Base-by-base conservation (phyloP, 1,140 invertebrate species). In the Acyrthosiphon pisum region DNA sequence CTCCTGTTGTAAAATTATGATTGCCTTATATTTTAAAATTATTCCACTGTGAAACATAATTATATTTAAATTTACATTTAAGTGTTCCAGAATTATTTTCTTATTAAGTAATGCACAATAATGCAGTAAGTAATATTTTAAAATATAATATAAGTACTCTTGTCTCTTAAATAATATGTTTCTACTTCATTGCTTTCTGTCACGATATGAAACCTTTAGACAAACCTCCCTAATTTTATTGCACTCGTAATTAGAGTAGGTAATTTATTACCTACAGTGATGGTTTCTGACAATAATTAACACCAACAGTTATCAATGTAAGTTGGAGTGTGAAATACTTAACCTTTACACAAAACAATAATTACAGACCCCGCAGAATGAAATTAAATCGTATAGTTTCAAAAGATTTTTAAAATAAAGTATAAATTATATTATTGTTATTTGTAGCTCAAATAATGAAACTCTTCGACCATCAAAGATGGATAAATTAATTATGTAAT, bases 171-270 rank as follows among this genome's bases (percentile, higher is more conserved):
- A 90, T 56, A 90, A 90, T 44, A 30, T 37, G 37, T 60, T 56
- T 90, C 88, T 60, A 90, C 88, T 60, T 30, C 53, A 90, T 41
- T 60, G 53, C 50, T 60, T 41, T 30, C 88, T 41, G 88, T 89
- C 87, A 53, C 20, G n/a, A 53, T 35, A 89, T 50, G 48, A 44
- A 50, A 23, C 46, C 87, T 53, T 88, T 88, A n/a, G 23, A 53
- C 48, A 7, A 30, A 60, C 26, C 53, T 18, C 56, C 30, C 30
- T 60, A 41, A 90, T 90, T 60, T 44, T 90, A 90, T 60, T 41
- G 8, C 50, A 30, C 88, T 90, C 23, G 37, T 90, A 56, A 90
- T 90, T 60, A 41, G 48, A 89, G 87, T 35, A 53, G 37, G 35
- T 44, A 90, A 60, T 90, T 90, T 41, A 90, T 90, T 90, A 44